Base-by-base conservation (phyloP, 2,113 vertebrate species). In the Jaculus jaculus region DNA sequence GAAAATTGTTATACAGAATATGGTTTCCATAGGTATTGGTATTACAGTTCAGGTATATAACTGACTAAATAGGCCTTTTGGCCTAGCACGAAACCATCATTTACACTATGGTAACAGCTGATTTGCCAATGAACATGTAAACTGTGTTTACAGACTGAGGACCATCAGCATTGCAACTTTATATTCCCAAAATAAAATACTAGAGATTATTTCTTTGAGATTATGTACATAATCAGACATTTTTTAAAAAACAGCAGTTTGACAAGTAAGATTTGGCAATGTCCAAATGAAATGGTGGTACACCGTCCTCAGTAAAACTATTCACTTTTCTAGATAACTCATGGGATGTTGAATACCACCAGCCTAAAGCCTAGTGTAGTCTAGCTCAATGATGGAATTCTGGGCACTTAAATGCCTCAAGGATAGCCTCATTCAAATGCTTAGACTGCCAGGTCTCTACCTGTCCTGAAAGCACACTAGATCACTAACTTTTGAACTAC, bases 61-160 rank as follows among this genome's bases (percentile, higher is more conserved):
- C 34, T 82, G 13, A 82, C 69, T 90, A 93, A 94, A 87, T 1
- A 88, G 30, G 37, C 4, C n/a, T 88, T 42, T 82, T 91, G 66
- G 84, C 39, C 34, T 74, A 91, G 9, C 15, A 90, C 15, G 32
- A 73, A 87, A 86, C 42, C 5, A 71, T 18, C 7, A 84, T 78
- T 90, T 87, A 74, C 28, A 78, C 73, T 71, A 65, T 79, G 24
- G 65, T 65, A 65, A 93, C 1, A 68, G 68, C 11, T 90, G 54
- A 97, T 61, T 74, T 90, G 69, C 32, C 87, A 92, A 90, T 42
- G n/a, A 94, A 93, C 30, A 47, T 94, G 16, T 78, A 84, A 83
- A 96, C 63, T n/a, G 47, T 30, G n/a, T 73, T 71, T 73, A 73
- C 24, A 73, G 58, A 73, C 10, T 74, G 4, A 5, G 13, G 37